phyloP scores from a whole-genome alignment of 2,797 vertebrate genomes.

The Dicrostonyx torquatus region DNA sequence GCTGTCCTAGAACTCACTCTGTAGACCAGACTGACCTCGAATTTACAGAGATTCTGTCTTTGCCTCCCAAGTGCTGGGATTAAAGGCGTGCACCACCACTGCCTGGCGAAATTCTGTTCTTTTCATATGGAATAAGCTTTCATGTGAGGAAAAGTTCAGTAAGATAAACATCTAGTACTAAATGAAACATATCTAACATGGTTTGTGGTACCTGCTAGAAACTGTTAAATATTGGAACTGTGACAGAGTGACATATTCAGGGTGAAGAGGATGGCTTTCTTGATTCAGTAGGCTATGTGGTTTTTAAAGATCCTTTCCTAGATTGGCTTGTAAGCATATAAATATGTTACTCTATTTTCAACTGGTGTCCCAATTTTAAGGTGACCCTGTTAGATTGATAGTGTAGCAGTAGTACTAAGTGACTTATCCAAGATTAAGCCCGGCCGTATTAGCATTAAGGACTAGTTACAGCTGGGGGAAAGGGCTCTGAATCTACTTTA shows the following conservation, averaged over 20 bases:
- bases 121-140: constrained; percentile 6
- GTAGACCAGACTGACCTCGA: too few relatives aligned
- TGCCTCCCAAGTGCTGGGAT: too few relatives aligned
- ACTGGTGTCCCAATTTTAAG: constrained; percentile 28
- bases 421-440: constrained; percentile 53
- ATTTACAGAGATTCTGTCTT: too few relatives aligned
- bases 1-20: too few relatives aligned
- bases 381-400: not conserved
- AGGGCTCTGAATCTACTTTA: not conserved
- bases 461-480: not conserved
- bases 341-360: not conserved
- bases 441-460: not conserved
- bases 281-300: not conserved
- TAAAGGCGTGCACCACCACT: too few relatives aligned
- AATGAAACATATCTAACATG: not conserved
- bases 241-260: not conserved
- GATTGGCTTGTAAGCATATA: not conserved
- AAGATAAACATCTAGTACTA: not conserved
- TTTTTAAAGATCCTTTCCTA: not conserved
- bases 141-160: not conserved
- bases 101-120: not conserved
- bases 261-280: not conserved
- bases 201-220: not conserved
- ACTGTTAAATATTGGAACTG: not conserved
- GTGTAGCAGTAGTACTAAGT: not conserved